phyloP scores from a whole-genome alignment of 2,113 vertebrate genomes.

The Phyllostomus hastatus region DNA sequence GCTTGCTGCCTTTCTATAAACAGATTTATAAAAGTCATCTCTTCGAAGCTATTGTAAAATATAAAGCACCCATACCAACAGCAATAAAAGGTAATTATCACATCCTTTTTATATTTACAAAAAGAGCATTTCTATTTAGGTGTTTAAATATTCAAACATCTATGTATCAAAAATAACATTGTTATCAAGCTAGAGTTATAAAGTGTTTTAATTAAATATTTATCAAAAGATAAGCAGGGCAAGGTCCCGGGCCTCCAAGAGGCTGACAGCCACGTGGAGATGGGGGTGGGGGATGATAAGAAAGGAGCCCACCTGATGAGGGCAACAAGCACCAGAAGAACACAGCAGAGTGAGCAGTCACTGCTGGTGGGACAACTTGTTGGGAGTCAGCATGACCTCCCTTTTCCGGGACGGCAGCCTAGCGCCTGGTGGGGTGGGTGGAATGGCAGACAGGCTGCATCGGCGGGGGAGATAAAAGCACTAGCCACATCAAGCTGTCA shows the following conservation, averaged over 20 bases:
- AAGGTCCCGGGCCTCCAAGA: not conserved
- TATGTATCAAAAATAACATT: not conserved
- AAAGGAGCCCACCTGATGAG: not conserved
- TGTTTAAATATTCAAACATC: not conserved
- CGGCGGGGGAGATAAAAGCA: not conserved
- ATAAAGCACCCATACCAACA: not conserved
- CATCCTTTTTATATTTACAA: not conserved
- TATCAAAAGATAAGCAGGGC: not conserved
- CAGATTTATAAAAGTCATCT: not conserved
- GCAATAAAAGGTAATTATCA: not conserved
- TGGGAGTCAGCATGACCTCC: not conserved
- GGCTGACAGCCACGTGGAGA: not conserved
- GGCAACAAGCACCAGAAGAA: not conserved
- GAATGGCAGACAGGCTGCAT: not conserved
- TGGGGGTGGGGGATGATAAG: not conserved
- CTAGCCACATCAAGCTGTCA: not conserved
- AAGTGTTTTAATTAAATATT: not conserved
- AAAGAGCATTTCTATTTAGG: not conserved
- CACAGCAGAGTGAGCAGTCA: not conserved
- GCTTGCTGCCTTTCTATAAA: not conserved
- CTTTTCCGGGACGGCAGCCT: too few relatives aligned
- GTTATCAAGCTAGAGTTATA: not conserved
- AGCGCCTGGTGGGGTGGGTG: not conserved
- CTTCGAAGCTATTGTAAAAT: not conserved
- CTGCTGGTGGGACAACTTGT: not conserved